These are phyloP conservation scores for Takifugu flavidus DNA, from an alignment of 2,113 vertebrate species.

Conservation along the genomic window DNA sequence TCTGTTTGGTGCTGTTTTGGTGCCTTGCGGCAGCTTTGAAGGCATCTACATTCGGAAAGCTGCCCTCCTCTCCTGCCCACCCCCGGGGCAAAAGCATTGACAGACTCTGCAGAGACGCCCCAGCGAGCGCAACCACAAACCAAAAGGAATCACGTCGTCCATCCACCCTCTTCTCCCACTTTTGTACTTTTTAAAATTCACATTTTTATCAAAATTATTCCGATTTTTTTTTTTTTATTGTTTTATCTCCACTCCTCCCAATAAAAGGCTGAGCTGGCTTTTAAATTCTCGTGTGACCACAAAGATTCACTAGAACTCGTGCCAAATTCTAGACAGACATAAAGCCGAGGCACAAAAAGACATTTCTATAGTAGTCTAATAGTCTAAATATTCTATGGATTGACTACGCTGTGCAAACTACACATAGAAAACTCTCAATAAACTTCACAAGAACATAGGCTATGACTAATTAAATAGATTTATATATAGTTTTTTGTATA, in stretches of 20 bases:
- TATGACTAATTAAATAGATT: constrained; percentile 74
- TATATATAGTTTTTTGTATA: constrained; percentile 67
- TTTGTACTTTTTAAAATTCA: constrained; percentile 42
- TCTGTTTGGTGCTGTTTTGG: constrained; percentile 34
- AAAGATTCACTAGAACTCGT: constrained; percentile 32
- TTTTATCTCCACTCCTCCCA: not conserved
- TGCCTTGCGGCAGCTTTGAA: constrained; percentile 16
- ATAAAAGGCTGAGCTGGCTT: constrained; percentile 20
- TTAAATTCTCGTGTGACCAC: constrained; percentile 37
- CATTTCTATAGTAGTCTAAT: constrained; percentile 18
- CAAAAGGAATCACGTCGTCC: not conserved
- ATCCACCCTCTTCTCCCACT: constrained; percentile 15
- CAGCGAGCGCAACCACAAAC: constrained; percentile 2
- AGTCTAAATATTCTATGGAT: constrained; percentile 57
- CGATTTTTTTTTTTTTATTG: constrained; percentile 25
- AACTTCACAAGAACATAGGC: constrained; percentile 65
- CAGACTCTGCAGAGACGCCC: constrained; percentile 7
- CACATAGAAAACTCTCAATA: constrained; percentile 60
- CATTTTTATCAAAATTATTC: constrained; percentile 40
- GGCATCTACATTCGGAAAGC: constrained; percentile 48
- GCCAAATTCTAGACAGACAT: constrained; percentile 55
- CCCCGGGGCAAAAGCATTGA: not conserved
- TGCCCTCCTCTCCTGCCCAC: constrained; percentile 3
- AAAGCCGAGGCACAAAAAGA: constrained; percentile 66
- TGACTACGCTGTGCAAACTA: constrained; percentile 71